Evolutionary conservation across 2,888 invertebrate species (phyloP), one percentile per base, ranked within the genome.

Genomic region (Aplocera efformata): DNA sequence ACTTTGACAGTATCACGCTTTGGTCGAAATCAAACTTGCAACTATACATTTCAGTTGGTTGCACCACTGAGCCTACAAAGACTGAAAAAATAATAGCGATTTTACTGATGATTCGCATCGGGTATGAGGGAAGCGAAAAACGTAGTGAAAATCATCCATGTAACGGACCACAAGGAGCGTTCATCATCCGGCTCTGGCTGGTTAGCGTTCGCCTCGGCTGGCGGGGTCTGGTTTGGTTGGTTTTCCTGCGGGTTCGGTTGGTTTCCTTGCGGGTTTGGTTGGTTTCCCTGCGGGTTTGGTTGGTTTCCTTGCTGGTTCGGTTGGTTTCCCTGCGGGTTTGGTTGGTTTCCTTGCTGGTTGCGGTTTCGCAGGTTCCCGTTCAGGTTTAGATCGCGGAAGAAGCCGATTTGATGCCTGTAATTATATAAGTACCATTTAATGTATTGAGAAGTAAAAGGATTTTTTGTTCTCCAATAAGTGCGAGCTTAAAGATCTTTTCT

Each of bases 101-200:
- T 25, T 47, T 34, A 58, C 48, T 72, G 77, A 48, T 72, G 75
- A 48, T 84, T 96, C 54, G 94, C 94, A 67, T 98, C 97, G 0
- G 98, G 98, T 73, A 98, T 93, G 38, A 99, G 89, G 0, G 98
- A 98, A 6, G 97, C 93, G 74, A 98, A 97, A 82, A 98, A 98
- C 1, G 97, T 94, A 1, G 96, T 92, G 57, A 98, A 92, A 77
- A 98, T 96, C 67, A 96, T 96, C 94, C 96, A 96, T 10, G 95
- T 92, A 10, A 96, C 90, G 29, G 94, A 92, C 49, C 96, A 80
- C 46, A 94, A 77, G 0, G 89, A 85, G 13, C 78, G 77, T 23
- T 72, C 76, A 37, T 66, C 70, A 17, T 23, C 36, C 10, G 76
- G 11, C 11, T 30, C 37, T 4, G 36, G 79, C 31, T 72, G 78